Percentiles rank a stretch among this genome's conserved stretches.
Conservation (phyloP, 2,797 vertebrate genomes). For the Pseudopleuronectes americanus region DNA sequence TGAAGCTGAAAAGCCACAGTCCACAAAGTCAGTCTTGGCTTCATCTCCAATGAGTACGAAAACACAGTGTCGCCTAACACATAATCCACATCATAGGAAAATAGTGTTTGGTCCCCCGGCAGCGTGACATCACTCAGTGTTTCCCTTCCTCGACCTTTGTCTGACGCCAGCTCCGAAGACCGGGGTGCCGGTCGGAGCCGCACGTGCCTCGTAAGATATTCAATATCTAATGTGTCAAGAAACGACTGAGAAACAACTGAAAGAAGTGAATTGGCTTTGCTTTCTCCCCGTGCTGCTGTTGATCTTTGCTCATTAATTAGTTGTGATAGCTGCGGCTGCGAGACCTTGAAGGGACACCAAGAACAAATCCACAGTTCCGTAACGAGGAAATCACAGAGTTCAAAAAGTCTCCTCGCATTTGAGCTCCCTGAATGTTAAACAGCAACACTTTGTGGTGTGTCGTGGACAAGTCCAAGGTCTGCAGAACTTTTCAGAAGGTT, state of each 20-base stretch:
- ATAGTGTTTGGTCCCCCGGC: slow-evolving; percentile 54
- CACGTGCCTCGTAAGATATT: slow-evolving; percentile 28
- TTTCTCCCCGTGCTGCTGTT: neutral
- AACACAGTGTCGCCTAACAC: slow-evolving; percentile 66
- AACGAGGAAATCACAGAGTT: slow-evolving; percentile 16
- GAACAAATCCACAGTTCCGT: slow-evolving; percentile 35
- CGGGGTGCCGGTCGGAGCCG: slow-evolving; percentile 9
- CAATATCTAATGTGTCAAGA: slow-evolving; percentile 26
- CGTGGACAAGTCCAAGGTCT: neutral
- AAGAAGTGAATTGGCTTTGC: neutral
- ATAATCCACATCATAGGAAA: slow-evolving; percentile 71
- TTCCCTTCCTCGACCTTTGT: slow-evolving; percentile 70
- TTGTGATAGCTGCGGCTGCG: slow-evolving; percentile 36
- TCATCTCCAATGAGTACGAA: slow-evolving; percentile 40
- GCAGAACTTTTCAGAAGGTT: neutral
- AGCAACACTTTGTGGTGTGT: slow-evolving; percentile 5
- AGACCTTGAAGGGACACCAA: slow-evolving; percentile 36
- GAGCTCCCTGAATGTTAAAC: slow-evolving; percentile 5
- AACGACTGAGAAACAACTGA: slow-evolving; percentile 20
- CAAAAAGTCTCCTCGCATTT: slow-evolving; percentile 16
- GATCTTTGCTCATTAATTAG: slow-evolving; percentile 27
- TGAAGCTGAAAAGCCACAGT: slow-evolving; percentile 33
- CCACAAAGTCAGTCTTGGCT: slow-evolving; percentile 63
- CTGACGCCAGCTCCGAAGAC: slow-evolving; percentile 51
- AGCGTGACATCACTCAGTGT: slow-evolving; percentile 61